A percentile compares a stretch with the other conserved stretches of the same genome.
phyloP scores from a whole-genome alignment of 2,113 vertebrate genomes.

The Pterocles gutturalis region DNA sequence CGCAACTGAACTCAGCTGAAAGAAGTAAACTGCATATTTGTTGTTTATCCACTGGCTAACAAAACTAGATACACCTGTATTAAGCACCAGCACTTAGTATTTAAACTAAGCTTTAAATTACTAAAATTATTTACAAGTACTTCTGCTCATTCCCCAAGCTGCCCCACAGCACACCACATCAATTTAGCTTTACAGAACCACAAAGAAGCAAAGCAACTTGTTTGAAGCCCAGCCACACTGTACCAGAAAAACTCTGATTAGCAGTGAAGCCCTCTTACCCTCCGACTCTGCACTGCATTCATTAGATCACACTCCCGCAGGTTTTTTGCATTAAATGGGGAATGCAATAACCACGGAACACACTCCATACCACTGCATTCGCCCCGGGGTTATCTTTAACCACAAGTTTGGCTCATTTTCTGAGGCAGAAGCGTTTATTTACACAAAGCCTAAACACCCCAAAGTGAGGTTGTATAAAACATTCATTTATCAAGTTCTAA shows the following conservation, averaged over 20 bases:
- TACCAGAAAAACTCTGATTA: rapidly evolving
- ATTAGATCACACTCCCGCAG: background rate
- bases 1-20: background rate
- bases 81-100: background rate
- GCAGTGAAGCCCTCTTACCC: rapidly evolving
- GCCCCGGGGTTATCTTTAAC: rapidly evolving
- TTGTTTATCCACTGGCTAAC: rapidly evolving
- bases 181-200: background rate
- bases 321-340: background rate
- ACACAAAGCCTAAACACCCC: rapidly evolving
- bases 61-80: background rate
- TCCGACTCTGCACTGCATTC: rapidly evolving
- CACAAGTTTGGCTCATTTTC: rapidly evolving
- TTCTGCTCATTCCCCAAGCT: background rate
- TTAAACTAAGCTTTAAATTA: background rate
- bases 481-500: background rate
- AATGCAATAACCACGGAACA: rapidly evolving
- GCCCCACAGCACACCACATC: background rate
- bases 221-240: background rate
- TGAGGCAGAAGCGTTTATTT: background rate
- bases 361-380: rapidly evolving
- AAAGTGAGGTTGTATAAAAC: rapidly evolving
- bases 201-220: background rate
- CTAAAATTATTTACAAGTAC: background rate
- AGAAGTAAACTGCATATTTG: background rate